Evolutionary conservation across 2,888 invertebrate species (phyloP).

Genomic region (Tipula vernalis): DNA sequence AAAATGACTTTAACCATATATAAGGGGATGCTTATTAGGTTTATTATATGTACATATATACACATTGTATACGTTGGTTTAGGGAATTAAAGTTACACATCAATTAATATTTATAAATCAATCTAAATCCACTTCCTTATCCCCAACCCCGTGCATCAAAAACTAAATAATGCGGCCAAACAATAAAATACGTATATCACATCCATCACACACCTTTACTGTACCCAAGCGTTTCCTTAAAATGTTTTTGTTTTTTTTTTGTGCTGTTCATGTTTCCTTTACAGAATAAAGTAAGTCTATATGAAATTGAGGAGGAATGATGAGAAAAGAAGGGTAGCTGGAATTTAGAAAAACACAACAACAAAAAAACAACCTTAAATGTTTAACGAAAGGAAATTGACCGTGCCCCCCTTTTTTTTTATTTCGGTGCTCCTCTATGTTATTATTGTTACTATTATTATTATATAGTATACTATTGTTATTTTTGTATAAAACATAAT

Average conservation of each 20-base stretch:
- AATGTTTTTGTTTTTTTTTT: background rate
- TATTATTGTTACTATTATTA: background rate
- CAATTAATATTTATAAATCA: background rate
- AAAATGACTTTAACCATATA: background rate
- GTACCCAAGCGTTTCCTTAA: background rate
- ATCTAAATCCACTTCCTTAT: background rate
- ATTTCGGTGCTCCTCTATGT: background rate
- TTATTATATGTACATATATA: background rate
- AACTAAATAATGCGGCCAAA: background rate
- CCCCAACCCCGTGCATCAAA: background rate
- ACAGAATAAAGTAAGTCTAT: background rate
- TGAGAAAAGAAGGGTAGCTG: background rate
- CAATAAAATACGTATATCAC: background rate
- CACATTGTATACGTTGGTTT: background rate
- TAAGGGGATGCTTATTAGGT: background rate
- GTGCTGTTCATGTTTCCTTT: background rate
- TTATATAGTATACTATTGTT: background rate
- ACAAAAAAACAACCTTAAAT: background rate
- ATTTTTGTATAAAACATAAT: background rate
- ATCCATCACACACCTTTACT: background rate
- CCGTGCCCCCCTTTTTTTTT: background rate
- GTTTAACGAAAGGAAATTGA: slow-evolving; percentile 6
- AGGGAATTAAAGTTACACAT: background rate
- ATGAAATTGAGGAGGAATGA: background rate
- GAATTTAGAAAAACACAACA: background rate